Evolutionary conservation across 1,140 invertebrate genomes (phyloP).

Genomic region (Brevipalpus yothersi): DNA sequence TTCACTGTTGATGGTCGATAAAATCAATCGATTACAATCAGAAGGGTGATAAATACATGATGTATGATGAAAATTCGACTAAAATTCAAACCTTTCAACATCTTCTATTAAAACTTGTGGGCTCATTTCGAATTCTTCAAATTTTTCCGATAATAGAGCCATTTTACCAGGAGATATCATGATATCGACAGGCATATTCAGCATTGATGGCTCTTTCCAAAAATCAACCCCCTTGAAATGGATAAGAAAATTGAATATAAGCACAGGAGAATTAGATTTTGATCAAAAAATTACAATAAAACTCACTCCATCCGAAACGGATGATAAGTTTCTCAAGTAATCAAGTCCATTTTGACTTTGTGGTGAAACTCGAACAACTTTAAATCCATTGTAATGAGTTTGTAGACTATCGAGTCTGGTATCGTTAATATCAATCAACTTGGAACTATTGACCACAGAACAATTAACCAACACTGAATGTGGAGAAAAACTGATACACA

Average conservation of each 20-base stretch:
- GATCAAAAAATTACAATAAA: neutral
- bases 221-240: neutral
- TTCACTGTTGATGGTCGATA: neutral
- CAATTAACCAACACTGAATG: too few species aligned
- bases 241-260: neutral
- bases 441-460: too few species aligned
- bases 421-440: too few species aligned
- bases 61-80: neutral
- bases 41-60: neutral
- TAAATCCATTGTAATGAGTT: neutral
- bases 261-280: neutral
- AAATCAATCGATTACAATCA: neutral
- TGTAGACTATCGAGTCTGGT: too few species aligned
- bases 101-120: neutral
- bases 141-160: conserved; percentile 18
- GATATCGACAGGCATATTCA: conserved; percentile 37
- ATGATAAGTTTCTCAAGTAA: neutral
- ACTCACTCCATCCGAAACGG: neutral
- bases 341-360: neutral
- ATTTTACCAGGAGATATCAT: conserved; percentile 36
- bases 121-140: neutral
- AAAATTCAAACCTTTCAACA: neutral
- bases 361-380: neutral
- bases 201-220: conserved; percentile 23
- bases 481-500: too few species aligned